A percentile compares a stretch with the other conserved stretches of the same genome.
phyloP scores from a whole-genome alignment of 2,113 vertebrate species.

The Bos javanicus region DNA sequence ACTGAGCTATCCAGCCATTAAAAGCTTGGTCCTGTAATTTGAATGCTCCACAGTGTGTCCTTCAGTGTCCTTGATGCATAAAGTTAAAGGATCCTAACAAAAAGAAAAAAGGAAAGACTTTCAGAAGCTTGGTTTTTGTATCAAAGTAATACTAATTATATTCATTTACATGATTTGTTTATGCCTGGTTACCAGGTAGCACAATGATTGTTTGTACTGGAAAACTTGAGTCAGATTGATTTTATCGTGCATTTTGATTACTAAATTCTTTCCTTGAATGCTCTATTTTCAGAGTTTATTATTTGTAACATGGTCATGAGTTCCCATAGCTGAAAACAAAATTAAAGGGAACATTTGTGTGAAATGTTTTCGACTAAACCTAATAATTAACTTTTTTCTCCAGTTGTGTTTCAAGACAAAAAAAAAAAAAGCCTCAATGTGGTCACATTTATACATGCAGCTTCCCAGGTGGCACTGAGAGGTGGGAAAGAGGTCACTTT shows the following conservation, averaged over 20 bases:
- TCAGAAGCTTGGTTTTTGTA: background rate
- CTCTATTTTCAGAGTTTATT: conserved; percentile 49
- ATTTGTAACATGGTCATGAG: conserved; percentile 34
- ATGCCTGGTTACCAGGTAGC: conserved; percentile 29
- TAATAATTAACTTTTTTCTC: conserved; percentile 21
- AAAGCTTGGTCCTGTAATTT: background rate
- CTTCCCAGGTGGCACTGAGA: background rate
- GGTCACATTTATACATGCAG: background rate
- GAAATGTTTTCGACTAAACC: conserved; percentile 44
- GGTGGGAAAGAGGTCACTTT: background rate
- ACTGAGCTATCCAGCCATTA: background rate
- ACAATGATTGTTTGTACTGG: background rate
- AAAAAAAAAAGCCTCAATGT: background rate
- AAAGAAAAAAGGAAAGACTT: background rate
- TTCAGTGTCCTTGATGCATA: background rate
- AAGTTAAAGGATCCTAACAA: background rate
- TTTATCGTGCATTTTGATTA: conserved; percentile 34
- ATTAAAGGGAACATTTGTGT: conserved; percentile 43
- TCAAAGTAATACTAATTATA: background rate
- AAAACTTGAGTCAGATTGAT: conserved; percentile 54
- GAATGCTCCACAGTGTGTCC: background rate
- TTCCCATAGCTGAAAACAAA: conserved; percentile 37
- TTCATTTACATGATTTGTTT: background rate
- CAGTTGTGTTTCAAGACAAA: conserved; percentile 10
- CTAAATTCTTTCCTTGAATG: conserved; percentile 26